Conservation (phyloP, 1,140 invertebrate genomes). For the Procambarus virginalis region DNA sequence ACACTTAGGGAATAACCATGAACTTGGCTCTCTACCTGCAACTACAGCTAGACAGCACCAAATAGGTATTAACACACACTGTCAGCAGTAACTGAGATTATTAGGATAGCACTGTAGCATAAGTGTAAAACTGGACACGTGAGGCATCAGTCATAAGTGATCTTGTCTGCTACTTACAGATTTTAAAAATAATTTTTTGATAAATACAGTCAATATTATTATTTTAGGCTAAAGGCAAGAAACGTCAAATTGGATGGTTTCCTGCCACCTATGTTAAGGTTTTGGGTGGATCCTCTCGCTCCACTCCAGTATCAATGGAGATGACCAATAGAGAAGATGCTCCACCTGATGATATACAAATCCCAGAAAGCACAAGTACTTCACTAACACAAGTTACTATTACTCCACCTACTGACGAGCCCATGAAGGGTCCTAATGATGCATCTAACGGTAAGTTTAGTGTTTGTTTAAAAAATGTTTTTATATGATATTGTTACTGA, state of each 20-base stretch:
- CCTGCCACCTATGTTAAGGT: constrained; percentile 97
- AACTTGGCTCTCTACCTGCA: no score
- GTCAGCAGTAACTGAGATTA: no score
- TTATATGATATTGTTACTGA: no score
- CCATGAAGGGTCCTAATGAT: constrained; percentile 56
- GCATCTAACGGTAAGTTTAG: constrained; percentile 54
- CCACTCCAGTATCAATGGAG: constrained; percentile 70
- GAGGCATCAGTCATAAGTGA: no score
- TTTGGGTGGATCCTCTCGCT: constrained; percentile 73
- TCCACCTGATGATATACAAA: constrained; percentile 43
- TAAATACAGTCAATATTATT: background rate
- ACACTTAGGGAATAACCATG: no score
- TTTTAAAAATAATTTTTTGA: background rate
- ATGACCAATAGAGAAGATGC: constrained; percentile 62
- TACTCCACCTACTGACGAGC: constrained; percentile 69
- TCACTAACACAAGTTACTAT: constrained; percentile 68
- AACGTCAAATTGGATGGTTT: constrained; percentile 97
- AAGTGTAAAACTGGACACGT: no score
- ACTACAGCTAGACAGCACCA: no score
- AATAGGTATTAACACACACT: no score
- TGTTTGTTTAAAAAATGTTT: background rate
- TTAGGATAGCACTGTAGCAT: no score
- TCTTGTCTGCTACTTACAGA: no score
- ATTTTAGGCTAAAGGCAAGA: constrained; percentile 89
- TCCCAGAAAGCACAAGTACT: background rate